A percentile compares a stretch with the other conserved stretches of the same genome.
phyloP scores from a whole-genome alignment of 2,797 vertebrate genomes.

The Diplodus sargus region DNA sequence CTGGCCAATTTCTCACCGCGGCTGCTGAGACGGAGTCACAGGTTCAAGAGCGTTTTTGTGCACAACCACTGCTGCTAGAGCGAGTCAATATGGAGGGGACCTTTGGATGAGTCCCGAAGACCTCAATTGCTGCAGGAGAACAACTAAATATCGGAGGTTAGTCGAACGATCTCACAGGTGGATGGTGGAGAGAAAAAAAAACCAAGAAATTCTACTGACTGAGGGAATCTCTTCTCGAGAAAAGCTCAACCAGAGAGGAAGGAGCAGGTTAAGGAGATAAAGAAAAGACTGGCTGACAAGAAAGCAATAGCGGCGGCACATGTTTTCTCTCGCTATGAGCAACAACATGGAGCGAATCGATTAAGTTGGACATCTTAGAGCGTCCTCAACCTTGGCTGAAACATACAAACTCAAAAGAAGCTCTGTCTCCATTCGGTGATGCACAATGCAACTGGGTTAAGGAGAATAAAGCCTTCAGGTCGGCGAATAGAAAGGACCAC shows the following conservation, averaged over 20 bases:
- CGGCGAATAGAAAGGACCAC: conserved; percentile 23
- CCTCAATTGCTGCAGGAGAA: conserved; percentile 50
- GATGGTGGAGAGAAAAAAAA: conserved; percentile 41
- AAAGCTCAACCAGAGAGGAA: conserved; percentile 18
- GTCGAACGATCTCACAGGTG: conserved; percentile 39
- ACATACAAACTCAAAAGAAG: conserved; percentile 38
- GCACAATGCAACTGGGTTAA: conserved; percentile 39
- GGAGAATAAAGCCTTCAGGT: conserved; percentile 33
- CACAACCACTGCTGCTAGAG: conserved; percentile 42
- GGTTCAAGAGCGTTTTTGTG: conserved; percentile 70
- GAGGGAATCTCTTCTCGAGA: conserved; percentile 47
- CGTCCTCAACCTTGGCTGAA: conserved; percentile 26
- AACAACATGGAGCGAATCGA: conserved; percentile 20
- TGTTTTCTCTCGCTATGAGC: background rate
- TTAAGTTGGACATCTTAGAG: conserved; percentile 5
- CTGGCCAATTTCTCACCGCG: conserved; percentile 55
- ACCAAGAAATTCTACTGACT: conserved; percentile 14
- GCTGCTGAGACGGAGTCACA: conserved; percentile 64
- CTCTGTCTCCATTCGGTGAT: conserved; percentile 39
- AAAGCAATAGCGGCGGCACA: background rate
- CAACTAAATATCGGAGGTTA: conserved; percentile 62
- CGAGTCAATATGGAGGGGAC: conserved; percentile 66
- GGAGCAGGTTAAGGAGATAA: conserved; percentile 30
- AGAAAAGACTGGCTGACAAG: background rate
- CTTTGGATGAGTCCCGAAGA: conserved; percentile 62